phyloP scores from a whole-genome alignment of 2,797 vertebrate species.

The Poliocrania exsul region DNA sequence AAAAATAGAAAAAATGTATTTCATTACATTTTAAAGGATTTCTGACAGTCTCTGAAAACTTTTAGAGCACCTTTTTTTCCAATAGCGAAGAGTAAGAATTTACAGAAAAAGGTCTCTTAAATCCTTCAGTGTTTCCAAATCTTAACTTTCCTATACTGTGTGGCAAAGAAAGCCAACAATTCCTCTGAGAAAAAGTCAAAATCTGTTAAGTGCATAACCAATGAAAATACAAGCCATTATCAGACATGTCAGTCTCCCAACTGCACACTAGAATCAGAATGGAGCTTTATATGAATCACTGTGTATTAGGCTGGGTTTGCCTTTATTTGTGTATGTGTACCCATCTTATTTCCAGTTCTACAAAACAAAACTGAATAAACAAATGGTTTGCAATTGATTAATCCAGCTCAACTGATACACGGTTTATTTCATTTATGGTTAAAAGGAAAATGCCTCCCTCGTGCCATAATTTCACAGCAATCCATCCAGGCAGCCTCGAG shows the following conservation, averaged over 20 bases:
- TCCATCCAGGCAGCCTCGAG: background rate
- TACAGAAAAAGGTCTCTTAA: background rate
- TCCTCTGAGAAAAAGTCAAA: background rate
- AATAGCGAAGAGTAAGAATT: background rate
- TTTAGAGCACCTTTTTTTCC: background rate
- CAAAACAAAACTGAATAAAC: slow-evolving; percentile 12
- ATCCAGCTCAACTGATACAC: background rate
- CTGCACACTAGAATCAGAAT: background rate
- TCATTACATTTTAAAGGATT: background rate
- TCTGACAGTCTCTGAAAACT: background rate
- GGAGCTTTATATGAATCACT: background rate
- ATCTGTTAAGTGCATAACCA: background rate
- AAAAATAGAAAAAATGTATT: background rate
- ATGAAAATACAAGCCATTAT: background rate
- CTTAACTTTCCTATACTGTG: background rate
- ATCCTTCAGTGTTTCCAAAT: background rate
- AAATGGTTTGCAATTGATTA: background rate
- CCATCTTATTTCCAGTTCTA: background rate
- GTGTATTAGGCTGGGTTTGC: background rate
- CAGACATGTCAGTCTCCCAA: background rate
- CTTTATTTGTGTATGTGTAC: background rate
- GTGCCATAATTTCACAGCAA: background rate
- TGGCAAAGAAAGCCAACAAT: background rate
- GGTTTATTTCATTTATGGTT: background rate
- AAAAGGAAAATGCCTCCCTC: background rate